Evolutionary conservation across 92 coral and sea anemone genomes (phyloP), one percentile per base, ranked within the genome.

Genomic region (Virgularia gustaviana): DNA sequence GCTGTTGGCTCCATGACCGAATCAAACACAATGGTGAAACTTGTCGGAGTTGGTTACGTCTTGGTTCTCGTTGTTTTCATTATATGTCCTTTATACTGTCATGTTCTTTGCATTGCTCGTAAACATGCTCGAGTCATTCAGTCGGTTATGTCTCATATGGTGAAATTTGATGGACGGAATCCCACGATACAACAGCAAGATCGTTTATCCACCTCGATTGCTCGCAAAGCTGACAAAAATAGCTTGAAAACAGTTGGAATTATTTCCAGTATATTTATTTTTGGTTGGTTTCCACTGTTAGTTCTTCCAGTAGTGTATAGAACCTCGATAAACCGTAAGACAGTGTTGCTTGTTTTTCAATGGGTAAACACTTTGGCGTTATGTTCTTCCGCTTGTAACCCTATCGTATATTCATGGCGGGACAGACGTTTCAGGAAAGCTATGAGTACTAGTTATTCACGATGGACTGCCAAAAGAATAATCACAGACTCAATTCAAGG

Each of bases 201-300:
- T 1, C 31, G 70, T 1, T 3, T 52, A 3, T 27, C 23, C 1
- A 22, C 57, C 2, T 31, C 45, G 10, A 30, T 11, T 0, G 49
- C 51, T 7, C 75, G 55, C 32, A 30, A 68, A 39, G 75, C 75
- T 0, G 75, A 68, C 60, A 68, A 61, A 32, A 68, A 49, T 61
- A 68, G 75, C 27, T 47, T 68, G 7, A 88, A 85, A 78, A 91
- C 96, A 37, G 80, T 91, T 9, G 97, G 97, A n/a, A 76, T 64
- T 36, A 88, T 91, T 36, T 76, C 87, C 27, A 55, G 63, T 28
- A 79, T 84, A 27, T 91, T 91, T 59, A 71, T 88, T 37, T 45
- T 91, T 33, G 89, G 97, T 27, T 91, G 97, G 97, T 65, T 91
- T 9, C 97, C 97, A 27, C 65, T 91, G 8, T 67, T 89, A 16